Percentiles rank a stretch among this genome's conserved stretches.
phyloP scores from a whole-genome alignment of 2,888 invertebrate species.

The Drosophila lacicola region DNA sequence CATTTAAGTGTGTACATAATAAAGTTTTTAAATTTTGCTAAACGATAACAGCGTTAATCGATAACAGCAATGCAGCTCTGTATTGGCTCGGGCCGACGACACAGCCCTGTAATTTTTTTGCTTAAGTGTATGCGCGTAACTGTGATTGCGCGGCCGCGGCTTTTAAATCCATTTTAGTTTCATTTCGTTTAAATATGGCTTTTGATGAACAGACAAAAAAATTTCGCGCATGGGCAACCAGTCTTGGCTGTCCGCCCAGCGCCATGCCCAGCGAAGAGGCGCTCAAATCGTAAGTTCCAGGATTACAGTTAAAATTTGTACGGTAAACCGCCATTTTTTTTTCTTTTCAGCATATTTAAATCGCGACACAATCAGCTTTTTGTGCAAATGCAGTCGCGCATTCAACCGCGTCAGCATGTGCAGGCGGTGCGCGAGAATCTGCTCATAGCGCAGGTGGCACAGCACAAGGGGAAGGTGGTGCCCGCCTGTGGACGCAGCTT shows the following conservation, averaged over 20 bases:
- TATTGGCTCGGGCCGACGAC: not conserved
- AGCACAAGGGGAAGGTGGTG: constrained; percentile 74
- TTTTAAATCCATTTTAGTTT: constrained; percentile 27
- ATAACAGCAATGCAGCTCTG: constrained; percentile 20
- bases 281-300: constrained; percentile 78
- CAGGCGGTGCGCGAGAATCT: constrained; percentile 80
- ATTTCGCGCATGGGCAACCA: constrained; percentile 82
- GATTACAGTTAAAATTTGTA: not conserved
- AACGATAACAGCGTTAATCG: constrained; percentile 14
- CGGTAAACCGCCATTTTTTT: not conserved
- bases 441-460: constrained; percentile 78
- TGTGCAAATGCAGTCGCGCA: constrained; percentile 76
- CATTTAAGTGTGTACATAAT: constrained; percentile 58
- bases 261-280: constrained; percentile 81
- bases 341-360: constrained; percentile 79
- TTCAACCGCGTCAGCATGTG: constrained; percentile 81
- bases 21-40: constrained; percentile 31
- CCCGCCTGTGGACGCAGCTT: constrained; percentile 73
- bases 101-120: constrained; percentile 5
- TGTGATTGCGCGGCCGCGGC: constrained; percentile 24
- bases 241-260: constrained; percentile 77
- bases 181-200: constrained; percentile 36
- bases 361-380: constrained; percentile 81
- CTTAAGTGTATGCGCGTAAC: constrained; percentile 3
- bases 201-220: constrained; percentile 65